Evolutionary conservation across 2,113 vertebrate genomes (phyloP), one percentile per base, ranked within the genome.

Genomic region (Perca schrenkii): DNA sequence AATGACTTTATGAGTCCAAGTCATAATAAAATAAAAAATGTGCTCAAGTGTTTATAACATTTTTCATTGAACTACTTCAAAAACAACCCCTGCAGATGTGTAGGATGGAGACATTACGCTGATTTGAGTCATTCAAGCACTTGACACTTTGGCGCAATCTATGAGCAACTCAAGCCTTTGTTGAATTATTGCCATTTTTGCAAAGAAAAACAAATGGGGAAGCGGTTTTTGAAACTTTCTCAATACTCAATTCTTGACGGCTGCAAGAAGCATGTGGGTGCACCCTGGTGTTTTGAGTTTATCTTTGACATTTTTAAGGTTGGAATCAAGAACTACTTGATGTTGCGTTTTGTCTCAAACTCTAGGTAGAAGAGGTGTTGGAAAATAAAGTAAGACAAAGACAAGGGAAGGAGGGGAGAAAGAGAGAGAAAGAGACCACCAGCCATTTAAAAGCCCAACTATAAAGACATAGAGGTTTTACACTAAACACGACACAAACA

Each of bases 141-240:
- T 76, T 80, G 56, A 80, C 78, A 72, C 64, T 74, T 62, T 52
- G 49, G 12, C 14, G 1, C 47, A 83, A 61, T 15, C 25, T 66
- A 57, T 70, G 28, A 77, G 31, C 8, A 70, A 73, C 49, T 61
- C 58, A 43, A 57, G 67, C 36, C 25, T 73, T 31, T 31, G 49
- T 25, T 78, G 56, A 72, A 72, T 78, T 74, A 79, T 46, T 79
- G 74, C 67, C 36, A 49, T 72, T 84, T 83, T 79, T 50, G 54
- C 21, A 61, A 71, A 79, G 62, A 31, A 64, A 25, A 78, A 82
- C 25, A 75, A 46, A 65, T 1, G n/a, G 63, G 80, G 79, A 87
- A 88, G 88, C 82, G 77, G 71, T 68, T 86, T 83, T 65, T 78
- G 19, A 84, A 85, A 86, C 58, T 66, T 85, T 91, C 80, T 75